Conservation (phyloP, 2,797 vertebrate genomes). For the Erethizon dorsatum region DNA sequence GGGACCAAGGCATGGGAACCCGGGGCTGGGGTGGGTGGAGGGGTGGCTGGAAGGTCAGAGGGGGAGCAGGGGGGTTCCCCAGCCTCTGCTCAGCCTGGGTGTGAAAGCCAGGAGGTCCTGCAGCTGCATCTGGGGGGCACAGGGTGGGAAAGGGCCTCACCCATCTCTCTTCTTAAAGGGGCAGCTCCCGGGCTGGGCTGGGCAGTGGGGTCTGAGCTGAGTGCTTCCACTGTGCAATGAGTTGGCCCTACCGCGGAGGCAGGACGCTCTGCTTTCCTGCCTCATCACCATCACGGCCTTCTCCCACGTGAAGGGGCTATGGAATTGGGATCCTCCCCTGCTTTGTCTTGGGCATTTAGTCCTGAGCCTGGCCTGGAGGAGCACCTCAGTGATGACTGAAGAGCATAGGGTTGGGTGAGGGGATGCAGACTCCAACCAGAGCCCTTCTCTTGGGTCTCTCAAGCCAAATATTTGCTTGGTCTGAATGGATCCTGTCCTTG, state of each 20-base stretch:
- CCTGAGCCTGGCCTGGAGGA: neutral
- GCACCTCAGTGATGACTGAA: neutral
- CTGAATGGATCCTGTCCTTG: neutral
- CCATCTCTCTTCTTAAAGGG: constrained; percentile 38
- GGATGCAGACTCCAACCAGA: neutral
- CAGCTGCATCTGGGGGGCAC: constrained; percentile 16
- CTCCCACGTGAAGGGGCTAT: neutral
- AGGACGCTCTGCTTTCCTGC: neutral
- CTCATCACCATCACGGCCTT: neutral
- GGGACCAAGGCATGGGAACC: constrained; percentile 50
- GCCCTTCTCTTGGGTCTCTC: neutral
- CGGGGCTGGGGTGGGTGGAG: neutral
- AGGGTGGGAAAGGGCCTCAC: neutral
- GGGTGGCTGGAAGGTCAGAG: constrained; percentile 62
- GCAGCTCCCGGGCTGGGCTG: neutral
- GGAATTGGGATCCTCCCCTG: neutral
- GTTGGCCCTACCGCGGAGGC: neutral
- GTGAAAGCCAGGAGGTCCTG: neutral
- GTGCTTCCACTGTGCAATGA: neutral
- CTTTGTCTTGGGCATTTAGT: neutral
- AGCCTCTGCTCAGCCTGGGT: neutral
- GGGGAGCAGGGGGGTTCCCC: neutral
- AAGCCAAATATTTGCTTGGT: neutral
- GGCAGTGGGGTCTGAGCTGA: neutral
- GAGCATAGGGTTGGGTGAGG: neutral